Base-by-base conservation (phyloP, 2,888 invertebrate species). In the Alloscopus bannaensis region DNA sequence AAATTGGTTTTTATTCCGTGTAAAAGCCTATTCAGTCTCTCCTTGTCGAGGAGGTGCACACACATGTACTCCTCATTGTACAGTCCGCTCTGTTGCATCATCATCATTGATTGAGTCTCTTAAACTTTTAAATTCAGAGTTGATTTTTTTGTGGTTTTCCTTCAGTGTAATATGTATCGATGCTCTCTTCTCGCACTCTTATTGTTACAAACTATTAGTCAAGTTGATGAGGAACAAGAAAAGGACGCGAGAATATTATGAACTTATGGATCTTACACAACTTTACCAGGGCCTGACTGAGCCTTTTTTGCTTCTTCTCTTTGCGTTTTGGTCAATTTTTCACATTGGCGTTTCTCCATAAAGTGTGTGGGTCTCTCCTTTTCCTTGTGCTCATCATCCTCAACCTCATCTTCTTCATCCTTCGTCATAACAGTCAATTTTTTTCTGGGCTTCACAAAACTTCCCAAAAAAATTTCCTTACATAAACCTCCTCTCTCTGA, bases 181-280 rank as follows among this genome's bases (percentile, higher is more conserved):
- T 45, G 45, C 40, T 52, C 24, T 22, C 13, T 57, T 57, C 4
- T 26, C 29, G 24, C 28, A 28, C n/a, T 36, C 36, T 13, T 36
- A 36, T 36, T 13, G 8, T 64, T 26, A 11, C 50, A 66, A 66
- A 66, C 66, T 50, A 66, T 66, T 66, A 66, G 52, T 66, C 66
- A 66, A 36, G 52, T 66, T 66, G 8, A 45, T 26, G 20, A 45
- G 11, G 45, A 3, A 22, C 11, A 59, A 62, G 60, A 62, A 31
- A 40, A 13, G 36, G 13, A 36, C 36, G 13, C 36, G 13, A 36
- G 13, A 36, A 36, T n/a, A n/a, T n/a, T n/a, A n/a, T 8, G 36
- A 13, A 36, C 36, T 36, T 36, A 13, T 6, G 6, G 6, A 13
- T 13, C 6, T 36, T 36, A 13, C 3, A 28, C 29, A 26, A 36